Percentiles rank a stretch among this genome's conserved stretches.
Evolutionary conservation across 2,113 vertebrate species (phyloP).

Genomic region (Pangasianodon gigas): DNA sequence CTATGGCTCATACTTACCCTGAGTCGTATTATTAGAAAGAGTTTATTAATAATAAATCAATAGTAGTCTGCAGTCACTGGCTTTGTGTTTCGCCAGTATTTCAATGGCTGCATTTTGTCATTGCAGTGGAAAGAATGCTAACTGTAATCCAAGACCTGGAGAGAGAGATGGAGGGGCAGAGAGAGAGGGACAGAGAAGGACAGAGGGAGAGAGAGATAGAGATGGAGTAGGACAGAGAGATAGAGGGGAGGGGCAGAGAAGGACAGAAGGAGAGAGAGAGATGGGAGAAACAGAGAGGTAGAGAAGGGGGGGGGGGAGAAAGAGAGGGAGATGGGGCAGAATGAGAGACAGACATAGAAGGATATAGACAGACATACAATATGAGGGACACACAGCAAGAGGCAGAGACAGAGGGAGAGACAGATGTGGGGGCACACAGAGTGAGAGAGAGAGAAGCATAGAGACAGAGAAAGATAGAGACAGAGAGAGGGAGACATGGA

Average conservation of each 20-base stretch:
- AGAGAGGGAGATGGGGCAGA: no score
- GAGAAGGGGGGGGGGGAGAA: no score
- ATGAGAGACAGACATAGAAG: no score
- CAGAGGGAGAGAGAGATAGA: not conserved
- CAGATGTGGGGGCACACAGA: not conserved
- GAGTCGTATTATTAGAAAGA: not conserved
- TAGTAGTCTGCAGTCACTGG: not conserved
- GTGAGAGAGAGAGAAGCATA: not conserved
- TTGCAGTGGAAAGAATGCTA: conserved; percentile 35
- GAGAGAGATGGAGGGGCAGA: not conserved
- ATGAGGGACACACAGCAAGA: no score
- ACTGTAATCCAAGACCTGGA: conserved; percentile 38
- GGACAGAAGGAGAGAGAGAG: not conserved
- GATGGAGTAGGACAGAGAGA: not conserved
- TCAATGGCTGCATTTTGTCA: conserved; percentile 25
- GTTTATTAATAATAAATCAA: not conserved
- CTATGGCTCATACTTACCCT: no score
- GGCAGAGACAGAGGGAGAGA: not conserved
- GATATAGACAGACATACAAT: no score
- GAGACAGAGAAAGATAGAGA: not conserved
- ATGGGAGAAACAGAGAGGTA: no score
- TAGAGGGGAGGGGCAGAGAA: not conserved
- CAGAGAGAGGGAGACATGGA: not conserved
- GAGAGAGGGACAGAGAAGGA: not conserved
- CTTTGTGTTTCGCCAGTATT: not conserved